A percentile compares a stretch with the other conserved stretches of the same genome.
Evolutionary conservation across 1,140 invertebrate species (phyloP).

Genomic region (Lordiphosa clarofinis): DNA sequence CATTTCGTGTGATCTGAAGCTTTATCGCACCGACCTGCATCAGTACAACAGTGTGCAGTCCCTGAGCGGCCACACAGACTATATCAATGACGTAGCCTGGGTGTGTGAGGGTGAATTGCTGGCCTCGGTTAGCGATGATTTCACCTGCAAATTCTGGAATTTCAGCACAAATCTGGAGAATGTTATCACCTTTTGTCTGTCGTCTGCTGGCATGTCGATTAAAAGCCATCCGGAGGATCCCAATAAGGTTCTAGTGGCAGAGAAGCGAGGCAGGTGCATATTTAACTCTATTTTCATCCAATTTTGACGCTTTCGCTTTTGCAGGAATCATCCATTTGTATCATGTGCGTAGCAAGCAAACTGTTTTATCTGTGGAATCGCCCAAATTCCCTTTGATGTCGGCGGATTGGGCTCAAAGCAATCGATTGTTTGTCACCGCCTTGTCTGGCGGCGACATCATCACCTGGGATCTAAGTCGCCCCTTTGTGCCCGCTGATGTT

Average conservation of each 20-base stretch:
- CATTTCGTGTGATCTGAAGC: constrained; percentile 81
- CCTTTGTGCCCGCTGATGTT: constrained; percentile 82
- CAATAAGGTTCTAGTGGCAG: constrained; percentile 87
- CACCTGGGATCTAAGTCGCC: constrained; percentile 83
- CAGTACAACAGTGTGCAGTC: constrained; percentile 74
- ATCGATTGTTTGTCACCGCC: constrained; percentile 83
- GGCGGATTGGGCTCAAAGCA: constrained; percentile 86
- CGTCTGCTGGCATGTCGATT: constrained; percentile 86
- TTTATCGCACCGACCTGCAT: constrained; percentile 82
- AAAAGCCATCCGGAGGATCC: constrained; percentile 86
- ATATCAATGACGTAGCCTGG: constrained; percentile 86
- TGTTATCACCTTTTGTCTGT: constrained; percentile 83
- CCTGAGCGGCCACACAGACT: constrained; percentile 83
- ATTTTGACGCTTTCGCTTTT: background rate
- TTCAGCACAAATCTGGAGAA: constrained; percentile 81
- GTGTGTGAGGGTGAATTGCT: constrained; percentile 85
- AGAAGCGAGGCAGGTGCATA: constrained; percentile 83
- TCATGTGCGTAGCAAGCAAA: constrained; percentile 85
- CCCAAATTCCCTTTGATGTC: constrained; percentile 83
- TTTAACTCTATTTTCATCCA: too few species aligned
- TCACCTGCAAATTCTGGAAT: constrained; percentile 86
- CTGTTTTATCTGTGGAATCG: constrained; percentile 86
- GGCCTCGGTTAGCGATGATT: constrained; percentile 89
- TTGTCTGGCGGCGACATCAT: constrained; percentile 84
- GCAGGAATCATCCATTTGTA: constrained; percentile 84